Percentiles rank a stretch among this genome's conserved stretches.
Conservation (phyloP, 1,140 invertebrate genomes). For the Phocides pigmalion region DNA sequence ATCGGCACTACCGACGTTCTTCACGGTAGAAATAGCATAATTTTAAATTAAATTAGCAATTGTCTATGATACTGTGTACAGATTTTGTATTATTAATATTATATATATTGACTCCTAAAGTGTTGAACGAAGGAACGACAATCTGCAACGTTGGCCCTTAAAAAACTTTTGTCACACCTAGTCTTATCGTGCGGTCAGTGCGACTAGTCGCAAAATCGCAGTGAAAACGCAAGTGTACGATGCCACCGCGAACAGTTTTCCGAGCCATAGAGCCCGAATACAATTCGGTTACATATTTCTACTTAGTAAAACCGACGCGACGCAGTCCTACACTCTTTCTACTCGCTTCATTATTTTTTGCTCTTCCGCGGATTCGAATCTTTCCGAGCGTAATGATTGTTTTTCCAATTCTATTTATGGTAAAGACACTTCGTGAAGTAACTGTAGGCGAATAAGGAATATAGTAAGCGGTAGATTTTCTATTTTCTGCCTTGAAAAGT, state of each 20-base stretch:
- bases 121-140: too few species aligned
- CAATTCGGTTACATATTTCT: conserved; percentile 53
- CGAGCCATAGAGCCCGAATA: conserved; percentile 47
- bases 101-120: too few species aligned
- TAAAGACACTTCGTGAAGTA: neutral
- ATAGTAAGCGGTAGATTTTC: too few species aligned
- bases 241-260: conserved; percentile 41
- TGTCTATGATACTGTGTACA: too few species aligned
- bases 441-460: neutral
- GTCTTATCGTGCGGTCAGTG: too few species aligned
- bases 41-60: too few species aligned
- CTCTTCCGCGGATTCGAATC: conserved; percentile 4
- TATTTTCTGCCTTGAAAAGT: too few species aligned
- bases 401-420: neutral
- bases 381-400: conserved; percentile 5
- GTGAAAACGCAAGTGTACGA: neutral
- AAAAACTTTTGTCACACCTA: too few species aligned
- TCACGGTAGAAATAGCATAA: too few species aligned
- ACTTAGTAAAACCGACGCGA: conserved; percentile 36
- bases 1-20: conserved; percentile 25
- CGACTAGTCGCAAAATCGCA: neutral
- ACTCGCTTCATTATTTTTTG: conserved; percentile 27
- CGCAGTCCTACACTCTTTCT: conserved; percentile 19
- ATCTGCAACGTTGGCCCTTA: too few species aligned
- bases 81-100: too few species aligned